These are phyloP conservation scores for Plecturocebus donacophilus DNA, from an alignment of 2,113 vertebrate genomes.

Conservation along the genomic window DNA sequence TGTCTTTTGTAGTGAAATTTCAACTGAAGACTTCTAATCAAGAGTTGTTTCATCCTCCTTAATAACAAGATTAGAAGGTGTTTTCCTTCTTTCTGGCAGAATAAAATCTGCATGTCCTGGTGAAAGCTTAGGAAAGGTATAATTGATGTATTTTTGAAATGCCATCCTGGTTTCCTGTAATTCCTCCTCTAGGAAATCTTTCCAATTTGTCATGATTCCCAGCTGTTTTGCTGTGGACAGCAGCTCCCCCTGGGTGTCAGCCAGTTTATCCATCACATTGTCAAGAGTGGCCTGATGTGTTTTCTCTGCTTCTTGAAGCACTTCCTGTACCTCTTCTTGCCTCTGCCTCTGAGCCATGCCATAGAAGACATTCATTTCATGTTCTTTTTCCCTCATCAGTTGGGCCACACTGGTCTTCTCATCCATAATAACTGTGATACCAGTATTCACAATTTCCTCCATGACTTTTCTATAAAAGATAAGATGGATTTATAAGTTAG, in stretches of 20 bases:
- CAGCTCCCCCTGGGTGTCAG: slow-evolving; percentile 70
- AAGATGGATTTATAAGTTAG: background rate
- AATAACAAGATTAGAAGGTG: slow-evolving; percentile 32
- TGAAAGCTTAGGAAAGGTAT: slow-evolving; percentile 81
- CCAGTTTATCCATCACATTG: slow-evolving; percentile 54
- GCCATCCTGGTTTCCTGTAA: slow-evolving; percentile 81
- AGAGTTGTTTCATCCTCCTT: background rate
- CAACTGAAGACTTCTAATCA: background rate
- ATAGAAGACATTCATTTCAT: slow-evolving; percentile 64
- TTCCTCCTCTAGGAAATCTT: slow-evolving; percentile 83
- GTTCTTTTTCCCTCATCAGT: slow-evolving; percentile 66
- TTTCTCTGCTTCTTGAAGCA: slow-evolving; percentile 64
- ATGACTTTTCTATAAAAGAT: slow-evolving; percentile 66
- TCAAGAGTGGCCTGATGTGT: slow-evolving; percentile 66
- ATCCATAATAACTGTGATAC: background rate
- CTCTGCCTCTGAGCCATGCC: slow-evolving; percentile 64
- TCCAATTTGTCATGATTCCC: slow-evolving; percentile 80
- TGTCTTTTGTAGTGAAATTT: background rate
- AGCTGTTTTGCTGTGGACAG: slow-evolving; percentile 65
- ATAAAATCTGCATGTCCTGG: slow-evolving; percentile 85
- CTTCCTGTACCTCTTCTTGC: slow-evolving; percentile 69
- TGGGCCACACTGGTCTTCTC: slow-evolving; percentile 52
- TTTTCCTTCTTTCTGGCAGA: slow-evolving; percentile 81
- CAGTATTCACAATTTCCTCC: slow-evolving; percentile 66
- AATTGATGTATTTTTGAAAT: slow-evolving; percentile 84